A percentile compares a stretch with the other conserved stretches of the same genome.
Conservation (phyloP, 2,888 invertebrate species). For the Peribatodes rhomboidaria region DNA sequence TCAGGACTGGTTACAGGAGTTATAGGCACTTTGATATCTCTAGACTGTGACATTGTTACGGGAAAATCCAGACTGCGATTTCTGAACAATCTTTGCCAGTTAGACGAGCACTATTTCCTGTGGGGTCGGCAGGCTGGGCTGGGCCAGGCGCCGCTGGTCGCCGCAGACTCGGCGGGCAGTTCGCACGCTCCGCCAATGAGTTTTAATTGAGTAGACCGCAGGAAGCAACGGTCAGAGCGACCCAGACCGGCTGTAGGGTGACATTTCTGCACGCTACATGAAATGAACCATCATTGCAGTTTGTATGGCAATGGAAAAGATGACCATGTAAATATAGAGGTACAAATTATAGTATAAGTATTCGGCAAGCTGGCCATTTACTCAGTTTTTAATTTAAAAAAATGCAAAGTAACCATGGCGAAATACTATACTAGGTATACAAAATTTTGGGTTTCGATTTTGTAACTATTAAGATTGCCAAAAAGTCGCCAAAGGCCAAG, state of each 20-base stretch:
- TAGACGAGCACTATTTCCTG: constrained; percentile 68
- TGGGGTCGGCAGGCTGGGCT: constrained; percentile 60
- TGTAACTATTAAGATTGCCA: no score
- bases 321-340: not conserved
- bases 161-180: constrained; percentile 55
- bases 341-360: not conserved
- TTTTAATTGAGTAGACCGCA: constrained; percentile 82
- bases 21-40: not conserved
- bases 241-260: constrained; percentile 67
- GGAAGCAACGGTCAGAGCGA: constrained; percentile 72
- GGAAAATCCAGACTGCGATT: not conserved
- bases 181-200: constrained; percentile 84
- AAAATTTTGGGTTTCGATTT: no score
- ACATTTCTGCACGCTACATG: constrained; percentile 55
- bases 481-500: no score
- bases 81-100: not conserved
- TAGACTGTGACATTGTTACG: not conserved
- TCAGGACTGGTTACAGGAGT: no score
- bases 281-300: constrained; percentile 12
- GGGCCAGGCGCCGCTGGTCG: constrained; percentile 46
- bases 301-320: constrained; percentile 10
- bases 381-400: no score
- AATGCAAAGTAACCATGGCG: no score
- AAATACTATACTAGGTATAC: no score
- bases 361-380: not conserved